These are phyloP conservation scores for Dipus sagitta DNA, from an alignment of 2,797 vertebrate species.

Conservation along the genomic window DNA sequence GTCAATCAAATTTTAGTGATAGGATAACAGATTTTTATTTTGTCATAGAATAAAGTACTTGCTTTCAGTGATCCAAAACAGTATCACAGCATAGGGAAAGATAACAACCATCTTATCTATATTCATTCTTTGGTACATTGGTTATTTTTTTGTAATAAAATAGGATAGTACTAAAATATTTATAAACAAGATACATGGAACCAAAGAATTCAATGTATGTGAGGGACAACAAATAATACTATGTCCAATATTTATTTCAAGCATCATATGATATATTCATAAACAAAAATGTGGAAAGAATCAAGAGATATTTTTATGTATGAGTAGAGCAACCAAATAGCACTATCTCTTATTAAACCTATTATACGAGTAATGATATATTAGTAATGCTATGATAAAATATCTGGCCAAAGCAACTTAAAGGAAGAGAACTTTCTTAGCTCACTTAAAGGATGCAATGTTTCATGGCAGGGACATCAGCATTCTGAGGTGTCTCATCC, in stretches of 20 bases:
- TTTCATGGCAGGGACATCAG: too few relatives aligned
- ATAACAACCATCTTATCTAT: neutral
- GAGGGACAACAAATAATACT: neutral
- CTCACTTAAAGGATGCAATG: too few relatives aligned
- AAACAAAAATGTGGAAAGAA: neutral
- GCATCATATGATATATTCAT: neutral
- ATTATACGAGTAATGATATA: neutral
- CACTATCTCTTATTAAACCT: neutral
- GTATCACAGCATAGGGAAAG: neutral
- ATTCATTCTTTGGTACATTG: conserved; percentile 20
- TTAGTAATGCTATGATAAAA: too few relatives aligned
- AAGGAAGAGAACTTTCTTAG: too few relatives aligned
- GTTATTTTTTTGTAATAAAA: conserved; percentile 21
- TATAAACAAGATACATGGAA: neutral
- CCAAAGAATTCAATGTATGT: neutral
- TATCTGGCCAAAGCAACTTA: neutral
- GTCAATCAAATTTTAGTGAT: neutral
- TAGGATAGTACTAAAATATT: neutral
- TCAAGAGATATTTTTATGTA: neutral
- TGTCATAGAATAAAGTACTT: conserved; percentile 80
- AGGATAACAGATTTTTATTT: conserved; percentile 83
- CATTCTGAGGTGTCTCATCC: neutral
- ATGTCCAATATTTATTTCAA: neutral
- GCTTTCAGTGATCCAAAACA: conserved; percentile 63
- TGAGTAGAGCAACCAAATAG: neutral